These are phyloP conservation scores for Grallaria varia DNA, from an alignment of 2,113 vertebrate species.

Conservation along the genomic window DNA sequence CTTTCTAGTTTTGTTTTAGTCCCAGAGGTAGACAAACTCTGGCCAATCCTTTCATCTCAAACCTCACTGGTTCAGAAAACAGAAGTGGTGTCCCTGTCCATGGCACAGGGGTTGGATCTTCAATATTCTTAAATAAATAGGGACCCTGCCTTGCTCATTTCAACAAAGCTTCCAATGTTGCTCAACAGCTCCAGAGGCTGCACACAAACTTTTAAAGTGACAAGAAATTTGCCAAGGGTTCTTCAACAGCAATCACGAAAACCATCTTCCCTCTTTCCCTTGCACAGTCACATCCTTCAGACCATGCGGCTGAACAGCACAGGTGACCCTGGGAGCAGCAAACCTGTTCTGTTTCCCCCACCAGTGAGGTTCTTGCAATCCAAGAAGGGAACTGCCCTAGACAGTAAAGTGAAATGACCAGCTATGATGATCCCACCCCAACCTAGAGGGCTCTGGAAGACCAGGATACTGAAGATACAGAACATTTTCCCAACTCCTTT, in stretches of 20 bases:
- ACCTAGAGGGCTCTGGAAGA: slow-evolving; percentile 76
- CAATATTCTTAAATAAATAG: slow-evolving; percentile 63
- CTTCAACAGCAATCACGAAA: not conserved
- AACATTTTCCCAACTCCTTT: slow-evolving; percentile 71
- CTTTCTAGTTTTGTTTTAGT: slow-evolving; percentile 71
- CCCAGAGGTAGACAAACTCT: slow-evolving; percentile 82
- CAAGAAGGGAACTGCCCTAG: slow-evolving; percentile 31
- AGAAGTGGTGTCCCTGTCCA: slow-evolving; percentile 21
- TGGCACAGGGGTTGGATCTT: not conserved
- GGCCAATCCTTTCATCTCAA: slow-evolving; percentile 73
- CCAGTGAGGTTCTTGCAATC: slow-evolving; percentile 70
- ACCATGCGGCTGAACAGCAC: not conserved
- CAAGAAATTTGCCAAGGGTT: not conserved
- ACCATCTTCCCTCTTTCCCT: not conserved
- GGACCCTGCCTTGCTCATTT: slow-evolving; percentile 27
- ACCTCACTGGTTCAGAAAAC: slow-evolving; percentile 78
- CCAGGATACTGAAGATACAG: slow-evolving; percentile 88
- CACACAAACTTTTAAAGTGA: not conserved
- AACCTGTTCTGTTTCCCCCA: slow-evolving; percentile 43
- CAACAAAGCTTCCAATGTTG: slow-evolving; percentile 20
- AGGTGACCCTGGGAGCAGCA: not conserved
- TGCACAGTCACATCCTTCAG: not conserved
- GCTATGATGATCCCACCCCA: slow-evolving; percentile 65
- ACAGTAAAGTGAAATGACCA: slow-evolving; percentile 68
- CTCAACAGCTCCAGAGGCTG: not conserved